Evolutionary conservation across 2,797 vertebrate genomes (phyloP).

Genomic region (Leptatherina wallacei): DNA sequence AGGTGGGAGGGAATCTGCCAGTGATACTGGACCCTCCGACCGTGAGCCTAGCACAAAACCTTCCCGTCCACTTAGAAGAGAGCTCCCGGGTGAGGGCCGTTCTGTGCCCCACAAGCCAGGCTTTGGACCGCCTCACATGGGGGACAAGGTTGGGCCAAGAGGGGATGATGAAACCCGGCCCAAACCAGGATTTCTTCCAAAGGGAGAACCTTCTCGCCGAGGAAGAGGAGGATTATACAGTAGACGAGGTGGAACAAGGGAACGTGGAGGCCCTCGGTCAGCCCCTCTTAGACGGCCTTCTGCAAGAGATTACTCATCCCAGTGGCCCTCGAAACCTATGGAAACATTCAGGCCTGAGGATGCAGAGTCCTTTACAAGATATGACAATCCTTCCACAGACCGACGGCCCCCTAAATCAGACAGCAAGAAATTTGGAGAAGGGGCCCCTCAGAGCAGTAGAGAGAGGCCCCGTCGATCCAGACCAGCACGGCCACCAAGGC

Average conservation of each 20-base stretch:
- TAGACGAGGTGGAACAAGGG: conserved; percentile 87
- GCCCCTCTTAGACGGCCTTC: conserved; percentile 86
- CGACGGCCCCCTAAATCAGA: conserved; percentile 89
- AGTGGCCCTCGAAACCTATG: conserved; percentile 88
- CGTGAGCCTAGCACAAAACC: conserved; percentile 89
- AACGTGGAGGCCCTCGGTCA: conserved; percentile 88
- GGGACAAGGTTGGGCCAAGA: conserved; percentile 72
- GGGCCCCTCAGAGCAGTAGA: conserved; percentile 86
- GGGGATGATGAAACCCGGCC: conserved; percentile 91
- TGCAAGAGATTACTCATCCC: conserved; percentile 85
- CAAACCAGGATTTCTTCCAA: conserved; percentile 95
- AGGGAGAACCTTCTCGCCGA: conserved; percentile 94
- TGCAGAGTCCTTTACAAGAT: conserved; percentile 80
- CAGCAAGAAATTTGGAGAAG: conserved; percentile 89
- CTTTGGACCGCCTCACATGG: conserved; percentile 73
- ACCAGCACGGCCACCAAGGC: conserved; percentile 93
- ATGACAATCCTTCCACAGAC: conserved; percentile 71
- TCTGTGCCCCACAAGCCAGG: conserved; percentile 71
- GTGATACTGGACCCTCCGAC: conserved; percentile 93
- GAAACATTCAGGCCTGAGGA: conserved; percentile 90
- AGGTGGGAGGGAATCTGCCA: conserved; percentile 92
- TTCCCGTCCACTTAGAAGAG: conserved; percentile 77
- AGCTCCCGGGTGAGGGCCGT: conserved; percentile 76
- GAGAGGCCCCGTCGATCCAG: conserved; percentile 93
- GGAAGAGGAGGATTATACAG: conserved; percentile 93